Evolutionary conservation across 2,113 vertebrate genomes (phyloP).

Genomic region (Pelusios castaneus): DNA sequence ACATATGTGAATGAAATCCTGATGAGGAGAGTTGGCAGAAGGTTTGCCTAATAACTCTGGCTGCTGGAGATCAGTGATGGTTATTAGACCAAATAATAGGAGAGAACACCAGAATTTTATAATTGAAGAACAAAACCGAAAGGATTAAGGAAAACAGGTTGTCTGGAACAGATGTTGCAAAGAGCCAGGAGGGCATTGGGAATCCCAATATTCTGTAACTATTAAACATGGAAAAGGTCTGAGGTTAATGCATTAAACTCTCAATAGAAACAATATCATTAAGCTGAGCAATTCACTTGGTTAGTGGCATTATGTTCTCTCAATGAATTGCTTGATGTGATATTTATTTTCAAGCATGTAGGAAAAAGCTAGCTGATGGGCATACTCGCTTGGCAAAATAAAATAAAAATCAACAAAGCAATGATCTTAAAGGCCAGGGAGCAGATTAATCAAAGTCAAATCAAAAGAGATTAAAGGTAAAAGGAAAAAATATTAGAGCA

Average conservation of each 20-base stretch:
- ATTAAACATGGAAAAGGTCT: neutral
- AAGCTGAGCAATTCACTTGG: neutral
- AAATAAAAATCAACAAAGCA: neutral
- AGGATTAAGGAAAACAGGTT: neutral
- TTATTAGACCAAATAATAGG: constrained; percentile 38
- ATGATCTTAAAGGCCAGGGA: neutral
- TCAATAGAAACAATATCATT: neutral
- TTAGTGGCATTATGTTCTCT: neutral
- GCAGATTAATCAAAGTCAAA: neutral
- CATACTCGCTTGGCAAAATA: neutral
- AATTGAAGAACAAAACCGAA: neutral
- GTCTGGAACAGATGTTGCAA: neutral
- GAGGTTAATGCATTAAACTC: neutral
- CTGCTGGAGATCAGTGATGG: neutral
- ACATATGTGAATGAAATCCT: constrained; percentile 43
- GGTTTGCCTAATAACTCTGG: neutral
- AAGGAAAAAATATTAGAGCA: neutral
- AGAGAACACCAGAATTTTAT: constrained; percentile 14
- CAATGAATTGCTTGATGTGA: neutral
- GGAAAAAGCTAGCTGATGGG: neutral
- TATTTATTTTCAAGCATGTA: neutral
- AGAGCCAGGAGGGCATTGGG: neutral
- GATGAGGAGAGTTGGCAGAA: constrained; percentile 2
- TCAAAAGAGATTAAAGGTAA: neutral
- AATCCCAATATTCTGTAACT: neutral